phyloP scores from a whole-genome alignment of 2,888 invertebrate species.

The Lordiphosa fenestrarum region DNA sequence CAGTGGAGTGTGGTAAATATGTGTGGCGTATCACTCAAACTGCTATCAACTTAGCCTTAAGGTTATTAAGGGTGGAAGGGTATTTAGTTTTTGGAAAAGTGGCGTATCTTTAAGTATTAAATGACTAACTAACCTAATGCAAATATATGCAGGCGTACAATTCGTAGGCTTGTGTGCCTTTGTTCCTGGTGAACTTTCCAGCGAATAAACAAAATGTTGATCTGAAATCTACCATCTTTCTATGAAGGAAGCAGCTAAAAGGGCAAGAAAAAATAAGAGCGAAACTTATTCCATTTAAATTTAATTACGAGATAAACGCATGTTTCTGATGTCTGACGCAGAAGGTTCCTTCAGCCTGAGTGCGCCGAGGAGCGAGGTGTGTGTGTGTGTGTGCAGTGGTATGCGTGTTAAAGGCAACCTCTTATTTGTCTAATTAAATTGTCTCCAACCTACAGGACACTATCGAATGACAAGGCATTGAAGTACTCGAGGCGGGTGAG shows the following conservation, averaged over 20 bases:
- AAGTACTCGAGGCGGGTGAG: conserved; percentile 13
- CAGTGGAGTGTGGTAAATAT: conserved; percentile 8
- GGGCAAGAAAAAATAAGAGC: conserved; percentile 6
- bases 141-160: too few species aligned
- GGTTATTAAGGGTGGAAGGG: too few species aligned
- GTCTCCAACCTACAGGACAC: conserved; percentile 13
- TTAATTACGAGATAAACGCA: conserved; percentile 67
- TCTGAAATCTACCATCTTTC: too few species aligned
- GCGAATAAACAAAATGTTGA: too few species aligned
- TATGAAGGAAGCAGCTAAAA: too few species aligned
- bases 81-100: too few species aligned
- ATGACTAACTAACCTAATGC: too few species aligned
- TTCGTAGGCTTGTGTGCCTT: too few species aligned
- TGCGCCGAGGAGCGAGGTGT: conserved; percentile 15
- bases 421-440: conserved; percentile 37
- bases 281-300: conserved; percentile 66
- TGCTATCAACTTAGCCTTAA: too few species aligned
- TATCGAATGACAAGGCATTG: conserved; percentile 4
- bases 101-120: too few species aligned
- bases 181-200: too few species aligned
- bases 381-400: conserved; percentile 3
- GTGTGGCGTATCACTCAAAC: too few species aligned
- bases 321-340: conserved; percentile 33
- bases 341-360: conserved; percentile 21
- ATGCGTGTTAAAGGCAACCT: conserved; percentile 23